Evolutionary conservation across 2,797 vertebrate species (phyloP), one percentile per base, ranked within the genome.

Genomic region (Podarcis lilfordi): DNA sequence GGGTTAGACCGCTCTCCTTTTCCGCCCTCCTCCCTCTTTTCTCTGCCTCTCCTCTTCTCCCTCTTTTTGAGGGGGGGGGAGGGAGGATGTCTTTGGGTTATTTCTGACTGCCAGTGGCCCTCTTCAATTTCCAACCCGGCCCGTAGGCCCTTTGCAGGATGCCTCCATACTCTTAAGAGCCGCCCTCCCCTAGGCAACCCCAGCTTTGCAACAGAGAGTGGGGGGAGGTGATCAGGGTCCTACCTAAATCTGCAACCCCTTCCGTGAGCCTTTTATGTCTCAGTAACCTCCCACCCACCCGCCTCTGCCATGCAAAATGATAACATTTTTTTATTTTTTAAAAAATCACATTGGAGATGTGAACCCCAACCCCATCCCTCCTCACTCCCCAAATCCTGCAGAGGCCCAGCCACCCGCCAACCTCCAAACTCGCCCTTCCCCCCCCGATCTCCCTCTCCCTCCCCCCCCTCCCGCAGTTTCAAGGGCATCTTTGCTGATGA

Each of bases 401-500:
- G 45, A 79, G 77, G 77, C 68, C 68, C 8, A 27, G 43, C 77
- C 25, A 3, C 40, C 11, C 40, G 29, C 29, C 17, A 27, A 15
- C 25, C 37, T n/a, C n/a, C 21, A 7, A 17, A 23, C 10, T n/a
- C 25, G 6, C 50, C 15, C 68, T 32, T 21, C n/a, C 2, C 5
- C 40, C 7, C 37, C 4, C 37, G 5, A 3, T 5, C 21, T 17
- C 19, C 72, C 37, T 3, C 37, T 29, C 35, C 4, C 72, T 7
- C 35, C 27, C 27, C 35, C 37, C 27, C 29, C 95, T 95, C 97
- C 97, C 96, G 94, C 96, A 97, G 97, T 98, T 98, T 99, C 98
- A 99, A 99, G 98, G 98, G 98, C 98, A 98, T 98, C 98, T 98
- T 97, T 40, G 96, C 97, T 98, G 98, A 98, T 98, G 98, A 98